A percentile compares a stretch with the other conserved stretches of the same genome.
phyloP scores from a whole-genome alignment of 2,797 vertebrate species.

The Mico argentatus region DNA sequence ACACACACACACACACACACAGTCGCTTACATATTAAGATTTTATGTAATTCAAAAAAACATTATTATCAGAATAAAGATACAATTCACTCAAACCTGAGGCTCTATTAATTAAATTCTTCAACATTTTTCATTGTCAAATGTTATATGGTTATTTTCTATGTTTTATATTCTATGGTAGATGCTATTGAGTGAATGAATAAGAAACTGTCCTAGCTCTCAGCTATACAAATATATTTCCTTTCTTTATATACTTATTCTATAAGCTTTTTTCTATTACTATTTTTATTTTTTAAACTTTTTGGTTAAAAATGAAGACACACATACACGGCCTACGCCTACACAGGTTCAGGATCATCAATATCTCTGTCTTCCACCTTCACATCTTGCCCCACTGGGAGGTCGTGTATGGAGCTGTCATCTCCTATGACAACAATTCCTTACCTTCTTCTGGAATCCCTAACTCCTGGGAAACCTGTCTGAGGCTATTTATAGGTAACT shows the following conservation, averaged over 20 bases:
- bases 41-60: background rate
- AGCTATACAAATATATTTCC: background rate
- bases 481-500: background rate
- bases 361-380: background rate
- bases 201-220: background rate
- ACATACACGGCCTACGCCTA: background rate
- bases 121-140: background rate
- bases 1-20: background rate
- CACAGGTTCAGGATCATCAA: background rate
- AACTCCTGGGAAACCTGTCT: background rate
- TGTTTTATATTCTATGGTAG: background rate
- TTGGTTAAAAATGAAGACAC: background rate
- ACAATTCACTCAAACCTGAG: background rate
- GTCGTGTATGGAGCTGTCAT: background rate
- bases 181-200: background rate
- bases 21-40: background rate
- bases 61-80: background rate
- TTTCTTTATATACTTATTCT: background rate
- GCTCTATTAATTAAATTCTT: background rate
- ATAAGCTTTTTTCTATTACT: background rate
- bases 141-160: background rate
- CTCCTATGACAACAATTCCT: background rate
- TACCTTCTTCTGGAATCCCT: background rate
- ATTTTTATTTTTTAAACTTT: background rate
- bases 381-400: background rate